Conservation (phyloP, 2,113 vertebrate species). For the Chelonoidis abingdonii region DNA sequence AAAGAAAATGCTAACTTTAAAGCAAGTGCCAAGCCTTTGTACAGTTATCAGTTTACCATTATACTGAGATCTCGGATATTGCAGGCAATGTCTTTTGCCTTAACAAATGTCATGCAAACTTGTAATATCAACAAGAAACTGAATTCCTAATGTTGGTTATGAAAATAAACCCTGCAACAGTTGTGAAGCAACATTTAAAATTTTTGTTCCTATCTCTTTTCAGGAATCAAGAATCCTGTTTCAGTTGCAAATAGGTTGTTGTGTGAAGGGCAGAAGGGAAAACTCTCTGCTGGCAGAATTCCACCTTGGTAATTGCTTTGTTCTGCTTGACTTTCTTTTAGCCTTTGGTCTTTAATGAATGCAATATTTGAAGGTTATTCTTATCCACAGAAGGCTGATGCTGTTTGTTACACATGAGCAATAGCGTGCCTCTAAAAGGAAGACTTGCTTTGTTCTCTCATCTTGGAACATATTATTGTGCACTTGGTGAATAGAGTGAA, state of each 20-base stretch:
- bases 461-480: constrained; percentile 30
- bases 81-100: neutral
- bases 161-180: neutral
- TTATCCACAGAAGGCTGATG: constrained; percentile 28
- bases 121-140: neutral
- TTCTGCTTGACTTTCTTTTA: constrained; percentile 65
- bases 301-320: constrained; percentile 93
- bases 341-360: constrained; percentile 62
- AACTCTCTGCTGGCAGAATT: constrained; percentile 97
- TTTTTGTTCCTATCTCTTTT: constrained; percentile 67
- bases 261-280: constrained; percentile 97
- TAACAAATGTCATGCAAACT: neutral
- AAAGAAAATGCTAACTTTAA: neutral
- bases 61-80: neutral
- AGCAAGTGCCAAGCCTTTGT: neutral
- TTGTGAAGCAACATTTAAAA: constrained; percentile 30
- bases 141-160: neutral
- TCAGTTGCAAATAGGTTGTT: constrained; percentile 95
- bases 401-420: constrained; percentile 32
- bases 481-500: constrained; percentile 20
- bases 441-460: constrained; percentile 55
- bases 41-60: neutral
- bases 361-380: constrained; percentile 57
- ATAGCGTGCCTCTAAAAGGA: constrained; percentile 23
- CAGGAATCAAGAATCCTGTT: constrained; percentile 98